phyloP scores from a whole-genome alignment of 2,888 invertebrate genomes.

The Asteroscopus sphinx region DNA sequence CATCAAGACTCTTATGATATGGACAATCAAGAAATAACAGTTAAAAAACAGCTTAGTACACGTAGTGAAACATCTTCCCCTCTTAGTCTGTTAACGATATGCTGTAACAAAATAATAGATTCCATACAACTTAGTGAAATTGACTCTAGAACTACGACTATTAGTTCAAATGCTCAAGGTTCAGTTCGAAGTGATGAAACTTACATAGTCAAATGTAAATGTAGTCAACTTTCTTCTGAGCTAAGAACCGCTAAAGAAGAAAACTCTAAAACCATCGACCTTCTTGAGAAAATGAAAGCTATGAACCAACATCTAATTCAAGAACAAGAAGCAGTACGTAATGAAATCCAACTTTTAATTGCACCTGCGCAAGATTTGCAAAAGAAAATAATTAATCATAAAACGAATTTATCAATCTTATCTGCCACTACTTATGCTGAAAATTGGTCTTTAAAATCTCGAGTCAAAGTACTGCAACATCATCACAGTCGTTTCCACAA shows the following conservation, averaged over 20 bases:
- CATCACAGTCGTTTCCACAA: constrained; percentile 79
- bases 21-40: constrained; percentile 22
- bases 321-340: constrained; percentile 72
- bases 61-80: constrained; percentile 64
- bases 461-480: constrained; percentile 81
- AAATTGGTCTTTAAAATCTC: constrained; percentile 80
- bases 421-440: constrained; percentile 85
- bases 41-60: constrained; percentile 19
- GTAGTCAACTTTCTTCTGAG: constrained; percentile 60
- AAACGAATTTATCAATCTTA: constrained; percentile 80
- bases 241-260: constrained; percentile 59
- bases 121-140: constrained; percentile 65
- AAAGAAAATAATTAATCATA: constrained; percentile 80
- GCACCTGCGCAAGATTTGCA: constrained; percentile 76
- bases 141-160: constrained; percentile 56
- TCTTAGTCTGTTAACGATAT: constrained; percentile 77
- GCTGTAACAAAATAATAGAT: constrained; percentile 75
- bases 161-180: constrained; percentile 53
- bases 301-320: constrained; percentile 67
- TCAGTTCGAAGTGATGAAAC: constrained; percentile 38
- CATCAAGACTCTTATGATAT: constrained; percentile 31
- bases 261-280: constrained; percentile 64
- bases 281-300: constrained; percentile 63
- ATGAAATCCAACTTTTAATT: constrained; percentile 74
- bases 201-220: constrained; percentile 58